Evolutionary conservation across 2,797 vertebrate genomes (phyloP).

Genomic region (Propithecus perrieri): DNA sequence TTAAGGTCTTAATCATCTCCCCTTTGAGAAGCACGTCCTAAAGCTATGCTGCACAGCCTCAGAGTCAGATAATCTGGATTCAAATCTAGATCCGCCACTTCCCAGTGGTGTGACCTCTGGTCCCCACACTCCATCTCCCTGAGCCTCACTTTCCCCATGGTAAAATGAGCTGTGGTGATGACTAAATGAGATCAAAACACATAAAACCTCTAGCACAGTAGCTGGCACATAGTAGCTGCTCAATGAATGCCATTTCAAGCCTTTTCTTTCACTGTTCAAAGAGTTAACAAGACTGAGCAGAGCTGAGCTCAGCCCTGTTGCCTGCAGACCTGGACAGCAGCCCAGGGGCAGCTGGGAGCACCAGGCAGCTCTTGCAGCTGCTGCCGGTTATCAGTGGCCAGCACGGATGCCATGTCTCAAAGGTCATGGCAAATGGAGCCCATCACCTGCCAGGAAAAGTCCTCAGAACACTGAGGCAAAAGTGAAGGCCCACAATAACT

Average conservation of each 20-base stretch:
- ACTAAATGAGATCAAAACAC: not conserved
- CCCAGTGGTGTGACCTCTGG: not conserved
- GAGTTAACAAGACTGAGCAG: not conserved
- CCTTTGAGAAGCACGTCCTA: not conserved
- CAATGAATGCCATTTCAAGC: not conserved
- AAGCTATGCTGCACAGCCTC: not conserved
- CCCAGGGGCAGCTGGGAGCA: not conserved
- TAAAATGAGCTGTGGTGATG: not conserved
- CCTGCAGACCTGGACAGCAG: not conserved
- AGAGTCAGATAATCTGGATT: not conserved
- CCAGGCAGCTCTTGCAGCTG: not conserved
- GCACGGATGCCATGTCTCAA: conserved; percentile 50
- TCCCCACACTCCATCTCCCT: not conserved
- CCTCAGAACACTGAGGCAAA: not conserved
- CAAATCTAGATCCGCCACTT: not conserved
- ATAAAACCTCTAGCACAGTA: not conserved
- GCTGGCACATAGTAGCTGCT: not conserved
- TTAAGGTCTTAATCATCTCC: not conserved
- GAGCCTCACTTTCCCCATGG: not conserved
- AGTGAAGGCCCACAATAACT: not conserved
- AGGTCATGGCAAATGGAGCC: conserved; percentile 50
- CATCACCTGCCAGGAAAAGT: conserved; percentile 25
- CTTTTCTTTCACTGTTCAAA: not conserved
- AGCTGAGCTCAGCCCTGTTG: not conserved
- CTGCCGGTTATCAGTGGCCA: not conserved